Evolutionary conservation across 2,113 vertebrate genomes (phyloP), one percentile per base, ranked within the genome.

Genomic region (Spea bombifrons): DNA sequence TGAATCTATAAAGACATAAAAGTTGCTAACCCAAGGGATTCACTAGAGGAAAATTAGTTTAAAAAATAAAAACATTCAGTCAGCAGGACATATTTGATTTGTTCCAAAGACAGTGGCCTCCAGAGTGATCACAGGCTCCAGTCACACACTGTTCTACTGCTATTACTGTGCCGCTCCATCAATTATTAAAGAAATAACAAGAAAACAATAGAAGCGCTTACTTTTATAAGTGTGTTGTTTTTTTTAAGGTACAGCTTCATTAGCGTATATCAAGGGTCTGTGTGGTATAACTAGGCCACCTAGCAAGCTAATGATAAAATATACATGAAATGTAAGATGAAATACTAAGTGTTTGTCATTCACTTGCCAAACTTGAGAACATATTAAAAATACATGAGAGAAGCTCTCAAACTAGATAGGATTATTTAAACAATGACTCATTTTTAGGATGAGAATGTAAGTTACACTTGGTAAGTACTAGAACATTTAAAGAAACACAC

Each of bases 321-420:
- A 73, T 73, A 61, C 55, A 73, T 73, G 53, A 73, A 59, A 73
- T 47, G 71, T 7, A 73, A 61, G 71, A 73, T 73, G 12, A 73
- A 73, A 61, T 61, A 59, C 52, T 7, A 30, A 61, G n/a, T 73
- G 43, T 73, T 47, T 73, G 43, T 59, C 50, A 71, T 15, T 71
- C 50, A 53, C 49, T 53, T 53, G 50, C n/a, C 69, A 44, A 73
- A 73, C 61, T 61, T 55, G 15, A 61, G 45, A 73, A 45, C 13
- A 47, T 72, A 72, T 73, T 46, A 73, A 73, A 59, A 46, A 73
- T 73, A 47, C 44, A 73, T 73, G 71, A 43, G 16, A 43, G 46
- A 61, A 61, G 8, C 15, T 13, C 44, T 47, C 13, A 59, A 30
- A 46, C 12, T 53, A 61, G 9, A 8, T 30, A 9, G 12, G 45